phyloP scores from a whole-genome alignment of 2,888 invertebrate species.

The Nipponacmea schrenckii region DNA sequence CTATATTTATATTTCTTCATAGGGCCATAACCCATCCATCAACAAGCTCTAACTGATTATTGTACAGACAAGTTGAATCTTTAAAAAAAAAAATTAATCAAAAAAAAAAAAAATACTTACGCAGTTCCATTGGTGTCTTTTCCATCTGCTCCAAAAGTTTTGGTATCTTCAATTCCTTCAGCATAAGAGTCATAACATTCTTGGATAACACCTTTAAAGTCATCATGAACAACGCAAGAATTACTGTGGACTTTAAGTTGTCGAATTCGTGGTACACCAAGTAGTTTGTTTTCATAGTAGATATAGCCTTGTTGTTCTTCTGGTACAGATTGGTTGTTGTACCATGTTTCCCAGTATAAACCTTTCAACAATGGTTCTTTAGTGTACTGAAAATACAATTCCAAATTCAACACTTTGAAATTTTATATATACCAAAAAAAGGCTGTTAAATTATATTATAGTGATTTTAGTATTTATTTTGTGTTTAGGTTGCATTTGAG shows the following conservation, averaged over 20 bases:
- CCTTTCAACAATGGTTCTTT: conserved; percentile 71
- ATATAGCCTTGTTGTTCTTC: conserved; percentile 65
- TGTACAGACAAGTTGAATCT: no score
- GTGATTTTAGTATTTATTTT: background rate
- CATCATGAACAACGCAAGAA: conserved; percentile 75
- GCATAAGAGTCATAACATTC: conserved; percentile 75
- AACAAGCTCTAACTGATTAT: no score
- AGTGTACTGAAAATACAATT: conserved; percentile 68
- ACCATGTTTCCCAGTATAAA: conserved; percentile 74
- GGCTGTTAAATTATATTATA: background rate
- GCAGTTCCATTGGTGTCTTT: conserved; percentile 38
- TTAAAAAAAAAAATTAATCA: no score
- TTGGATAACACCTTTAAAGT: conserved; percentile 74
- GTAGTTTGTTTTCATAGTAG: conserved; percentile 68
- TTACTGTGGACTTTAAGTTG: conserved; percentile 66
- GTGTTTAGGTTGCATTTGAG: background rate
- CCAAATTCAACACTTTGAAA: no score
- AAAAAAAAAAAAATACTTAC: conserved; percentile 33
- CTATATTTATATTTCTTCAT: no score
- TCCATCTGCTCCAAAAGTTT: conserved; percentile 67
- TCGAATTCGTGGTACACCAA: conserved; percentile 65
- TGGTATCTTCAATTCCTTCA: conserved; percentile 71
- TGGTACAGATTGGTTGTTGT: conserved; percentile 60
- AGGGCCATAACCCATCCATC: no score
- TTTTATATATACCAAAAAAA: no score